Percentiles rank a stretch among this genome's conserved stretches.
These are phyloP conservation scores for Eubucco bourcierii DNA, from an alignment of 2,113 vertebrate genomes.

Conservation along the genomic window DNA sequence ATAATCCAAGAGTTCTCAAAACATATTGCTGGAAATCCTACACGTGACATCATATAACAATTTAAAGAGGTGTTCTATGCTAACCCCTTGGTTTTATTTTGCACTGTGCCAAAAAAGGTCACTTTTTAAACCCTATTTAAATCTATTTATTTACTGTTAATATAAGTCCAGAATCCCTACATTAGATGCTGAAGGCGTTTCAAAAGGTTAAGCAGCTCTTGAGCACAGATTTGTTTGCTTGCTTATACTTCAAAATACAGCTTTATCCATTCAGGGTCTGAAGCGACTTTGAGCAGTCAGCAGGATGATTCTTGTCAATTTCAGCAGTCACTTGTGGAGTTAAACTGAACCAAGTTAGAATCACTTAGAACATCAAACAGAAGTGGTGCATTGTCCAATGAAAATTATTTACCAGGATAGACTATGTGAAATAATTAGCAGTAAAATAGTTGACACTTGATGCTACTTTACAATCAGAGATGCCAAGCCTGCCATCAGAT, in stretches of 20 bases:
- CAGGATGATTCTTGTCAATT: background rate
- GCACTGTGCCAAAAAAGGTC: background rate
- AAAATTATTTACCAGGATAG: background rate
- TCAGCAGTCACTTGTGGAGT: background rate
- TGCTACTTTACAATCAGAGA: background rate
- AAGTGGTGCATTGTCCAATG: background rate
- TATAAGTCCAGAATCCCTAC: background rate
- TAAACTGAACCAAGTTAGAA: background rate
- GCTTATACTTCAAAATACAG: background rate
- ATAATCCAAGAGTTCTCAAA: background rate
- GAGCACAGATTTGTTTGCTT: background rate
- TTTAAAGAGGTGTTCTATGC: background rate
- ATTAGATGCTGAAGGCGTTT: background rate
- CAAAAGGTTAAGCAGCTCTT: background rate
- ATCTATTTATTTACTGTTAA: background rate
- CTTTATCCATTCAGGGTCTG: background rate
- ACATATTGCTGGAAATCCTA: background rate
- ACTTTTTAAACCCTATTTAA: background rate
- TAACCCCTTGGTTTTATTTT: background rate
- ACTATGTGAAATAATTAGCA: conserved; percentile 14
- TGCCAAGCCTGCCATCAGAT: background rate
- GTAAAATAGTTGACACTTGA: background rate
- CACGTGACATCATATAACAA: background rate
- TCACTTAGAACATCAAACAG: background rate
- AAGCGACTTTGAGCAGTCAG: background rate